These are phyloP conservation scores for Neoseiulus cucumeris DNA, from an alignment of 1,140 invertebrate species.

Conservation along the genomic window DNA sequence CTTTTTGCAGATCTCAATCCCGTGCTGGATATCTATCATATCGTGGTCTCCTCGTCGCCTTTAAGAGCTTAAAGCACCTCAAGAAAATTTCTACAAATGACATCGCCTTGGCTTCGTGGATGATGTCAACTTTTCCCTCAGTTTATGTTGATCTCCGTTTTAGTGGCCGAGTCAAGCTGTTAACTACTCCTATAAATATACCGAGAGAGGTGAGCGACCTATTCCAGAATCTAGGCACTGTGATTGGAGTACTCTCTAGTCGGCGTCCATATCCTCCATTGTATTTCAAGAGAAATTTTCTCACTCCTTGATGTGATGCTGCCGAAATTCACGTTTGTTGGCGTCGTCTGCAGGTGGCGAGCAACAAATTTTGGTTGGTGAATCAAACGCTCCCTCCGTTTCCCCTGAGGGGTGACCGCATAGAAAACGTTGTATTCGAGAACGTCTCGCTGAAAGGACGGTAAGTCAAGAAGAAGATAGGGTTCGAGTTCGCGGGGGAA, in stretches of 20 bases:
- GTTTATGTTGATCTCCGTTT: neutral
- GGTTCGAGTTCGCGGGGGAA: neutral
- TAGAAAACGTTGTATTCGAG: constrained; percentile 1
- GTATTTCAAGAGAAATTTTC: too few species aligned
- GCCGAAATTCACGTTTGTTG: too few species aligned
- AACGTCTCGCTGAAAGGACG: neutral
- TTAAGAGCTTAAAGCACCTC: neutral
- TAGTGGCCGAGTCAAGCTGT: neutral
- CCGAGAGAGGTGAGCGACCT: neutral
- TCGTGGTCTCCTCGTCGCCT: neutral
- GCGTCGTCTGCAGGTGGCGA: neutral
- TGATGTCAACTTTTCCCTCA: constrained; percentile 1
- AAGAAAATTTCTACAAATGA: neutral
- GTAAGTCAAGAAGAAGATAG: neutral
- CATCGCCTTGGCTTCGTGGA: neutral
- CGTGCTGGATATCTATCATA: neutral
- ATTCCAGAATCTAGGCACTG: too few species aligned
- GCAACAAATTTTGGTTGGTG: constrained; percentile 4
- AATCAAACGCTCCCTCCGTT: constrained; percentile 4
- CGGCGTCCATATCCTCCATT: too few species aligned
- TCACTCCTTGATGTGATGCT: too few species aligned
- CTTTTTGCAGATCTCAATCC: neutral
- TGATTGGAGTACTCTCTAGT: too few species aligned
- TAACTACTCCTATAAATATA: neutral
- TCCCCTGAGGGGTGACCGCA: neutral